Conservation (phyloP, 2,113 vertebrate species). For the Megaceryle maxima region DNA sequence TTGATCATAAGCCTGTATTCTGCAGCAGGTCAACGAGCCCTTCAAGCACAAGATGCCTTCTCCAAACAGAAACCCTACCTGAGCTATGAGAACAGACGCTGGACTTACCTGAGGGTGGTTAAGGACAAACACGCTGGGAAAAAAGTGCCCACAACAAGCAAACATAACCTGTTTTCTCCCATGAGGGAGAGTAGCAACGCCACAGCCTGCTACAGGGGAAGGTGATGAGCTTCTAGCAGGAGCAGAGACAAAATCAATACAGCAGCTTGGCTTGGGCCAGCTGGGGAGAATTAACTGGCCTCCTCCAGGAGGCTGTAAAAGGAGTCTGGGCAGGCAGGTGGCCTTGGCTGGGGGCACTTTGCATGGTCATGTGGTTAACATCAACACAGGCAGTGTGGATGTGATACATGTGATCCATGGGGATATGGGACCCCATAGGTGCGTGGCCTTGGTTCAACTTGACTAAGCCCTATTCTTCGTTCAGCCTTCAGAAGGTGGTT, state of each 20-base stretch:
- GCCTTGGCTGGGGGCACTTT: accelerated
- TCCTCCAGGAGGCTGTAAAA: background rate
- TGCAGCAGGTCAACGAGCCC: background rate
- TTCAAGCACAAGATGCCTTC: no score
- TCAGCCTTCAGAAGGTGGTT: background rate
- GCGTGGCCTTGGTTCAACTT: background rate
- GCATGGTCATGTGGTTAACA: accelerated
- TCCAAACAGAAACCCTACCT: accelerated
- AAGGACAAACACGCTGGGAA: accelerated
- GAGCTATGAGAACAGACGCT: accelerated
- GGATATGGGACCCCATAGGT: no score
- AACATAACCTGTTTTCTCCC: accelerated
- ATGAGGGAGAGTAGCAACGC: accelerated
- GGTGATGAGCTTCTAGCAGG: background rate
- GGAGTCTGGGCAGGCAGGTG: background rate
- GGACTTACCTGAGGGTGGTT: accelerated
- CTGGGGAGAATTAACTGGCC: background rate
- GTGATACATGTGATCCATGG: accelerated
- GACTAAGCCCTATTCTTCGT: background rate
- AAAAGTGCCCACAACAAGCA: accelerated
- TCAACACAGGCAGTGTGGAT: accelerated
- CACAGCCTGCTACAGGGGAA: accelerated
- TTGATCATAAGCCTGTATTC: background rate
- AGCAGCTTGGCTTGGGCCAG: background rate
- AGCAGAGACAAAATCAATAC: background rate